These are phyloP conservation scores for Pyralis farinalis DNA, from an alignment of 2,888 invertebrate genomes.

Conservation along the genomic window DNA sequence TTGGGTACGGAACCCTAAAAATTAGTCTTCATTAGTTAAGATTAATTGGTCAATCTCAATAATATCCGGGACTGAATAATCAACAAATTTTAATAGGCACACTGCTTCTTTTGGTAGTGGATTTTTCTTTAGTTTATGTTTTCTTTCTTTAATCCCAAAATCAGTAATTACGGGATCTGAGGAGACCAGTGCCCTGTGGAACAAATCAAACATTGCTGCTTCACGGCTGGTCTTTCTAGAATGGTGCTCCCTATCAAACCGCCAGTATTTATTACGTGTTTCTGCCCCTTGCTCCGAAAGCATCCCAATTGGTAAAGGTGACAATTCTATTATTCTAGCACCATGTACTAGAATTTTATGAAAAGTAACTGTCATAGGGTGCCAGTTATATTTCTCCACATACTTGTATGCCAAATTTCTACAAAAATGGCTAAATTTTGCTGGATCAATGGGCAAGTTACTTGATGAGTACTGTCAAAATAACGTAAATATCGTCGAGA, in stretches of 20 bases:
- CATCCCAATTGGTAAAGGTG: neutral
- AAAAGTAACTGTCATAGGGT: conserved; percentile 8
- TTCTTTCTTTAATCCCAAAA: neutral
- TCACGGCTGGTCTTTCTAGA: conserved; percentile 7
- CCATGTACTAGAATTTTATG: neutral
- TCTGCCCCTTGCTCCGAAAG: too few species aligned
- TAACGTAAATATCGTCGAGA: conserved; percentile 6
- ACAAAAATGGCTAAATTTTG: conserved; percentile 10
- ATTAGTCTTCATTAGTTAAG: too few species aligned
- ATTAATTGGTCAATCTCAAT: too few species aligned
- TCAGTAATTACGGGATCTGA: conserved; percentile 8
- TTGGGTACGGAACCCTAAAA: too few species aligned
- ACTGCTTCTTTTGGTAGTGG: conserved; percentile 1
- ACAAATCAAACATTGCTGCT: conserved; percentile 8
- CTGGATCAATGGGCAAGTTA: conserved; percentile 8
- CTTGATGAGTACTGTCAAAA: conserved; percentile 10
- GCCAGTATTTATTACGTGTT: conserved; percentile 4
- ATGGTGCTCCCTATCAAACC: conserved; percentile 12
- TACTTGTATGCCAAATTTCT: conserved; percentile 3
- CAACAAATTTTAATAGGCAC: conserved; percentile 2
- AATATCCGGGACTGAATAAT: too few species aligned
- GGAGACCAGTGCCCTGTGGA: conserved; percentile 12
- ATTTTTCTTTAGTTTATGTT: conserved; percentile 1
- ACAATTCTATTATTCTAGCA: too few species aligned
- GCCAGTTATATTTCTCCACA: conserved; percentile 11